Conservation (phyloP, 2,797 vertebrate species). For the Halcyon smyrnensis region DNA sequence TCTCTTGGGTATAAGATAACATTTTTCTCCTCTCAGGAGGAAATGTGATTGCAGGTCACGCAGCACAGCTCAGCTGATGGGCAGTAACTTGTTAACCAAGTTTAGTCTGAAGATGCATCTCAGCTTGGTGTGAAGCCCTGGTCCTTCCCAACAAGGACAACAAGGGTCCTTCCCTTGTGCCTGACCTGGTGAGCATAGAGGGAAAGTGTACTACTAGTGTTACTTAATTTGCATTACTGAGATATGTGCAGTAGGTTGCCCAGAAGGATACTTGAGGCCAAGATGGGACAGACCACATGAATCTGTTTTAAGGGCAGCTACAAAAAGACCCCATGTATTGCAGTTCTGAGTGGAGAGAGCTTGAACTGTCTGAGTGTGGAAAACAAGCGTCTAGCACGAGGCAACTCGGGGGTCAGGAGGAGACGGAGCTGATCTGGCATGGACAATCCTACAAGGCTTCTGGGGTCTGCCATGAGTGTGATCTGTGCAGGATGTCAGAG, state of each 20-base stretch:
- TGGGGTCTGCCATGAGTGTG: background rate
- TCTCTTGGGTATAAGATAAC: background rate
- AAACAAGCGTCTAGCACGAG: background rate
- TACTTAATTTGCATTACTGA: conserved; percentile 42
- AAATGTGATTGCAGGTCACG: background rate
- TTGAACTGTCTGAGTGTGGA: background rate
- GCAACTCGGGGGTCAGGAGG: accelerated
- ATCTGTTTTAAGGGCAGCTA: background rate
- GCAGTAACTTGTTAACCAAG: background rate
- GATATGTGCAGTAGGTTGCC: background rate
- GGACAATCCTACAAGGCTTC: background rate
- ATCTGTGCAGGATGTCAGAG: background rate
- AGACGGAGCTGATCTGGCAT: background rate
- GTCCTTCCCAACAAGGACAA: background rate
- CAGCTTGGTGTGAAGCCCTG: background rate
- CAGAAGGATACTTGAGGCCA: background rate
- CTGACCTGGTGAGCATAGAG: background rate
- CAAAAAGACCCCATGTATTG: background rate
- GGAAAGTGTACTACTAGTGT: background rate
- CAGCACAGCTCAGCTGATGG: background rate
- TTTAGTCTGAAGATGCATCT: background rate
- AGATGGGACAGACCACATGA: background rate
- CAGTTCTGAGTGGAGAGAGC: background rate
- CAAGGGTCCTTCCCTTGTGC: background rate
- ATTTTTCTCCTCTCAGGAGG: background rate